Base-by-base conservation (phyloP, 2,113 vertebrate genomes). In the Gymnogyps californianus region DNA sequence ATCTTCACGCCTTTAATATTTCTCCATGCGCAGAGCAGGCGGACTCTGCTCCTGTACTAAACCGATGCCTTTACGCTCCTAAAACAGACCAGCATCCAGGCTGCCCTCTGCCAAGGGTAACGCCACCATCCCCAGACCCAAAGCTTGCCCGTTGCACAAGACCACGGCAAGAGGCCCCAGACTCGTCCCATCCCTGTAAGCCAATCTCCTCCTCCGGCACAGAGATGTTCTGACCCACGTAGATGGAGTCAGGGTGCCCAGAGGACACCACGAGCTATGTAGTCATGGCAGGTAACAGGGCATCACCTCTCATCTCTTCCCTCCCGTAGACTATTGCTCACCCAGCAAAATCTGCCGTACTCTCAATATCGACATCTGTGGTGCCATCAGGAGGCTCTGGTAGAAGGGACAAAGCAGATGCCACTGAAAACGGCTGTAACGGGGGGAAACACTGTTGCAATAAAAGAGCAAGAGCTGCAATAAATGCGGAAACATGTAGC, bases 381-480 rank as follows among this genome's bases (percentile, higher is more conserved):
- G 29, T 87, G 38, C 80, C 40, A 6, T 9, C 29, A 61, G 47
- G 46, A 69, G 78, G 14, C 57, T 46, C 25, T 34, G 31, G 65
- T 29, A 40, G 49, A 55, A 71, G 26, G 40, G 34, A 52, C 16
- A 36, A 47, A 57, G 47, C 38, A 67, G 52, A 64, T 5, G 7
- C 20, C 55, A 3, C 47, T 57, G 65, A 11, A 5, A 71, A 47
- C 11, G 16, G 34, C 26, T 72, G 65, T 42, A 55, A 38, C 0
- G 1, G 1, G 22, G 40, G 42, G 20, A 79, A 79, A 64, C 1
- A 3, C 15, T 0, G 0, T 16, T 0, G 0, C 24, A 38, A 8
- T 47, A 59, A n/a, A 64, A 42, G 16, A 65, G 29, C 52, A 83
- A 67, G 14, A 65, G 28, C 40, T 57, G 62, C 28, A 70, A 32